Evolutionary conservation across 1,140 invertebrate species (phyloP), one percentile per base, ranked within the genome.

Genomic region (Elymnias hypermnestra): DNA sequence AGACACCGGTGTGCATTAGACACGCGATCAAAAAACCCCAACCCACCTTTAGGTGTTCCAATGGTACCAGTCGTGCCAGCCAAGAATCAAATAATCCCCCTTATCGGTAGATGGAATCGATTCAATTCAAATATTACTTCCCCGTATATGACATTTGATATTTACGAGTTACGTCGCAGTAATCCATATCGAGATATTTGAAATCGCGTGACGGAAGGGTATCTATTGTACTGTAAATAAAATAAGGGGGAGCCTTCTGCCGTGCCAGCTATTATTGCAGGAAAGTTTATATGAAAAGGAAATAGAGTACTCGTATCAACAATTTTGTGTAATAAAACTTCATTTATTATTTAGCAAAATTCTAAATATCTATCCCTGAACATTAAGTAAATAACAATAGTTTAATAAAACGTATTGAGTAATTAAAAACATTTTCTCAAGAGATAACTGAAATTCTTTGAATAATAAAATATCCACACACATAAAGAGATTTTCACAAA

Each of bases 81-180:
- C 60, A 50, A 63, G 53, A 63, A 66, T 74, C 62, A 66, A 70
- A 63, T 77, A 77, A 75, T 77, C 66, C 71, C 64, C 63, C 71
- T 79, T 75, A 33, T 81, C 75, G 72, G 66, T 68, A 69, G 64
- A 73, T 70, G 55, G 63, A 73, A 82, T 83, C 79, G 79, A 79
- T 79, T 82, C 73, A 76, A 74, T 79, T 65, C 72, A 63, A 78
- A 76, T 82, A 83, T 81, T 77, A 79, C 68, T 66, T 74, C 76
- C 70, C 63, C 67, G 63, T 55, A 62, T 64, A 81, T 77, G 72
- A 82, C 79, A 77, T 76, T 79, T 72, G 72, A 78, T 83, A 81
- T 83, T 81, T 83, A 83, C 71, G 72, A 73, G 81, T 81, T 83
- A 83, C 71, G 72, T 72, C 61, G 63, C 59, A 63, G 65, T 81